phyloP scores from a whole-genome alignment of 64 coral and sea anemone species.

The Astreopora myriophthalma region DNA sequence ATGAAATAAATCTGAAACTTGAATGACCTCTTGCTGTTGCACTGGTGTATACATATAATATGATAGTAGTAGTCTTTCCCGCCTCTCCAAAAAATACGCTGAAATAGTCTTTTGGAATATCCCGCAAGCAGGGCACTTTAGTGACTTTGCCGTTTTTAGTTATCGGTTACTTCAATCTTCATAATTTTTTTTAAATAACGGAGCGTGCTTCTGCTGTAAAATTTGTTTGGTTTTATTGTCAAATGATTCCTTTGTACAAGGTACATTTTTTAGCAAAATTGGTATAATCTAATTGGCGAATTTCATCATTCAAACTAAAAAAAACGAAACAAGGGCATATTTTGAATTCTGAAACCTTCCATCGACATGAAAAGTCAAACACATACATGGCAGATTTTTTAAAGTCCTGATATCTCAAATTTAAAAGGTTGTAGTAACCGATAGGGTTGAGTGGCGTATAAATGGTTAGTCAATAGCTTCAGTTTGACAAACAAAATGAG shows the following conservation, averaged over 20 bases:
- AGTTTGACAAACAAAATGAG: neutral
- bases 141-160: neutral
- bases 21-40: neutral
- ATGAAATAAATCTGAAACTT: neutral
- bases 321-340: neutral
- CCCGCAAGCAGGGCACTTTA: too few relatives aligned
- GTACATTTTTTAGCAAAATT: too few relatives aligned
- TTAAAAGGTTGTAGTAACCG: neutral
- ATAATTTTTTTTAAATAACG: conserved; percentile 7
- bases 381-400: neutral
- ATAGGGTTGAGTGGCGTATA: neutral
- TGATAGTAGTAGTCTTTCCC: neutral
- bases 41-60: neutral
- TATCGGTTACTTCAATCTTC: neutral
- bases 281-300: too few relatives aligned
- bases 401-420: neutral
- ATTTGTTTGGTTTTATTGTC: neutral
- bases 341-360: neutral
- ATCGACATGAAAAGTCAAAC: neutral
- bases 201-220: neutral
- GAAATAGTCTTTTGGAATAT: neutral
- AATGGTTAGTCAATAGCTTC: neutral
- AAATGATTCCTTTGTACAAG: conserved; percentile 21
- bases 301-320: neutral
- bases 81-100: neutral